These are phyloP conservation scores for Watsonalla binaria DNA, from an alignment of 2,888 invertebrate species.

Conservation along the genomic window DNA sequence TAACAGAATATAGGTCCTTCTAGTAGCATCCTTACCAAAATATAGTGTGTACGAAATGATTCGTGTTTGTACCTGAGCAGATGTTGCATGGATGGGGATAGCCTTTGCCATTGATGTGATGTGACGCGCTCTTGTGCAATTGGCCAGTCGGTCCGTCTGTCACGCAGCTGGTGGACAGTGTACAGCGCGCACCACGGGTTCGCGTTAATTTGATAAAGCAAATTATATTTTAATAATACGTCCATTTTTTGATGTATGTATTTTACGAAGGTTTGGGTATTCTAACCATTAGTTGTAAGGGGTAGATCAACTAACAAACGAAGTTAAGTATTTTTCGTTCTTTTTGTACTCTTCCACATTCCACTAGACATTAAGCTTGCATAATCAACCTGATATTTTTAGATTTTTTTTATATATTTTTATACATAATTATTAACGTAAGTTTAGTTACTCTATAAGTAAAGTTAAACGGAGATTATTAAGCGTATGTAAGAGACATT, in stretches of 20 bases:
- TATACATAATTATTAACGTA: slow-evolving; percentile 24
- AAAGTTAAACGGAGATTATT: slow-evolving; percentile 60
- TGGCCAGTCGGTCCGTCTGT: no score
- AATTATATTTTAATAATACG: slow-evolving; percentile 27
- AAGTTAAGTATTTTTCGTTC: slow-evolving; percentile 10
- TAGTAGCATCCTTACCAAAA: not conserved
- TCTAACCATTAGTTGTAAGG: slow-evolving; percentile 69
- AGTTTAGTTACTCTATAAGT: slow-evolving; percentile 20
- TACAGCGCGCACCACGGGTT: not conserved
- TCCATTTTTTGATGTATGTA: slow-evolving; percentile 53
- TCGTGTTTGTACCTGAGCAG: no score
- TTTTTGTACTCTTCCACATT: slow-evolving; percentile 49
- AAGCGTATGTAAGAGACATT: slow-evolving; percentile 47
- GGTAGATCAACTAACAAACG: slow-evolving; percentile 61
- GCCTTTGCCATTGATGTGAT: no score
- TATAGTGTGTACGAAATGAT: no score
- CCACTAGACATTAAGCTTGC: slow-evolving; percentile 60
- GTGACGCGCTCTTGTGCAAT: no score
- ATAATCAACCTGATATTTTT: slow-evolving; percentile 53
- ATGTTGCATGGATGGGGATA: no score
- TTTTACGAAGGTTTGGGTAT: slow-evolving; percentile 67
- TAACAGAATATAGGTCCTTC: slow-evolving; percentile 4
- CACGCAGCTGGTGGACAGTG: not conserved
- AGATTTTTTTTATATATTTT: slow-evolving; percentile 19
- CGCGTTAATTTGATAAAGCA: slow-evolving; percentile 9